Percentiles rank a stretch among this genome's conserved stretches.
Evolutionary conservation across 2,888 invertebrate species (phyloP).

Genomic region (Hoplodrina ambigua): DNA sequence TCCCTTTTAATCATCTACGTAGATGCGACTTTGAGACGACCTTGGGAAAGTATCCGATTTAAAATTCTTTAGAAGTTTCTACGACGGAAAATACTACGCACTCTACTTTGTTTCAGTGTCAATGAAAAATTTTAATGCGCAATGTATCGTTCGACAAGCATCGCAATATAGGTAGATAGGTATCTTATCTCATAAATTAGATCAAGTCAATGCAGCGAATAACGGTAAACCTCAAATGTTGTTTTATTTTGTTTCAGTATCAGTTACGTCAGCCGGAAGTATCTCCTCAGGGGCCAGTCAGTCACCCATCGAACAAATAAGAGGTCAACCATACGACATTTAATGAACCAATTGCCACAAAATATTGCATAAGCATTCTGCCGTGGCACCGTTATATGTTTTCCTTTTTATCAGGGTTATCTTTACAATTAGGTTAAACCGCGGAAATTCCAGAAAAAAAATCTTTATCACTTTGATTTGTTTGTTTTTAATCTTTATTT

Average conservation of each 20-base stretch:
- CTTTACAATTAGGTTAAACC: conserved; percentile 28
- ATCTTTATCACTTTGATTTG: conserved; percentile 23
- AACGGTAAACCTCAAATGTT: conserved; percentile 9
- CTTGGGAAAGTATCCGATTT: conserved; percentile 16
- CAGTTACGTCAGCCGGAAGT: conserved; percentile 83
- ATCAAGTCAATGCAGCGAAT: conserved; percentile 30
- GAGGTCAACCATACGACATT: conserved; percentile 68
- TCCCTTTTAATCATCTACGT: not conserved
- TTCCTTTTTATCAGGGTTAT: conserved; percentile 45
- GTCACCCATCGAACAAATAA: conserved; percentile 82
- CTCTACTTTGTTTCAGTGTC: conserved; percentile 26
- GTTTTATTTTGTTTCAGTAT: conserved; percentile 68
- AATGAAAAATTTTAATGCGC: conserved; percentile 43
- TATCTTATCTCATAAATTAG: conserved; percentile 44
- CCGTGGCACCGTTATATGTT: conserved; percentile 18
- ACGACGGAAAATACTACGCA: conserved; percentile 41
- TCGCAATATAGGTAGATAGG: conserved; percentile 8
- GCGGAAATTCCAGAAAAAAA: conserved; percentile 20
- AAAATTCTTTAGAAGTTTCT: conserved; percentile 22
- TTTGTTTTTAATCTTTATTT: conserved; percentile 25
- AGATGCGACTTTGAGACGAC: not conserved
- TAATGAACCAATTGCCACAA: conserved; percentile 19
- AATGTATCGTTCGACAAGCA: conserved; percentile 21
- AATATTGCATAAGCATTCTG: conserved; percentile 36
- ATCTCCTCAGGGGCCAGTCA: conserved; percentile 84